Percentiles rank a stretch among this genome's conserved stretches.
Conservation (phyloP, 2,888 invertebrate genomes). For the Hyposoter didymator region DNA sequence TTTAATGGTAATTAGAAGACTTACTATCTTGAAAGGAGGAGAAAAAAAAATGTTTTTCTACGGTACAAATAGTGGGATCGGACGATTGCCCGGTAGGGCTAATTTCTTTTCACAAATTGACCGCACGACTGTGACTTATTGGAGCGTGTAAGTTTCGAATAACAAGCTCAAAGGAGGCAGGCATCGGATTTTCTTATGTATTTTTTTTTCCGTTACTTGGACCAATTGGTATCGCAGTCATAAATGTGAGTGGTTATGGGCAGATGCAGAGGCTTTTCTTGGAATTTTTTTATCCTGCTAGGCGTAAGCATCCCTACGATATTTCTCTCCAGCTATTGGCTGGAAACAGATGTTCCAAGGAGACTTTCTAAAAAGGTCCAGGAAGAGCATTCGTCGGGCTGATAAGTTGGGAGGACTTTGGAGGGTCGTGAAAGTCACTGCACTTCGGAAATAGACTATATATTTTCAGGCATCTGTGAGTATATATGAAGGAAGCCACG, state of each 20-base stretch:
- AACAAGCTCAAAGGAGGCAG: slow-evolving; percentile 34
- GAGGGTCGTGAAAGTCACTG: slow-evolving; percentile 53
- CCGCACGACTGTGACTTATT: slow-evolving; percentile 46
- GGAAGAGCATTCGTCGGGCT: slow-evolving; percentile 72
- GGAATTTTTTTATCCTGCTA: slow-evolving; percentile 66
- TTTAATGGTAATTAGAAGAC: not conserved
- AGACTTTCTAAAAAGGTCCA: slow-evolving; percentile 71
- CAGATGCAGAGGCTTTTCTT: slow-evolving; percentile 75
- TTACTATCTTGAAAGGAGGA: not conserved
- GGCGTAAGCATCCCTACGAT: slow-evolving; percentile 38
- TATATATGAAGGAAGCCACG: slow-evolving; percentile 8
- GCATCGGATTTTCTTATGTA: slow-evolving; percentile 46
- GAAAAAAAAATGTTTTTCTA: slow-evolving; percentile 6
- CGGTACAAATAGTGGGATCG: slow-evolving; percentile 24
- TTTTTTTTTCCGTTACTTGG: slow-evolving; percentile 41
- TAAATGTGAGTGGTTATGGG: slow-evolving; percentile 72
- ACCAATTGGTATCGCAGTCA: slow-evolving; percentile 60
- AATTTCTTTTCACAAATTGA: slow-evolving; percentile 37
- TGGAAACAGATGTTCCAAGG: slow-evolving; percentile 77
- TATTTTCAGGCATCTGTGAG: slow-evolving; percentile 53
- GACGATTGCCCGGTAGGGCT: not conserved
- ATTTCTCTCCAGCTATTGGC: slow-evolving; percentile 33
- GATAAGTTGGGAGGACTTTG: slow-evolving; percentile 73
- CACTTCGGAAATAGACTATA: slow-evolving; percentile 65
- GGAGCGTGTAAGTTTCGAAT: slow-evolving; percentile 32